Conservation (phyloP, 2,113 vertebrate species). For the Tachuris rubrigastra region DNA sequence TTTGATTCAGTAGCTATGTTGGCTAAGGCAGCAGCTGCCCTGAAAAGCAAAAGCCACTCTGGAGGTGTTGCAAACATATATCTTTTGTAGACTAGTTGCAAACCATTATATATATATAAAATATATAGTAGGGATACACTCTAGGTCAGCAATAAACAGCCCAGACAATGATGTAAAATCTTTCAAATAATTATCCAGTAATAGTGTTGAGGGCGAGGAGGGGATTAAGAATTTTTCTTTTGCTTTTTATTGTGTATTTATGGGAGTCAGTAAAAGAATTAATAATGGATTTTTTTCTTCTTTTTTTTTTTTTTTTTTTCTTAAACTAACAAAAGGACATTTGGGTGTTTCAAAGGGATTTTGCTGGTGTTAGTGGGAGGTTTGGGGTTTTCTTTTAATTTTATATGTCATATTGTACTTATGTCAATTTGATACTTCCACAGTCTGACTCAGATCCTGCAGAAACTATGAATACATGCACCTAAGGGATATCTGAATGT, state of each 20-base stretch:
- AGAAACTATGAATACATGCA: neutral
- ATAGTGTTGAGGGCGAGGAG: neutral
- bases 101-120: neutral
- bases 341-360: neutral
- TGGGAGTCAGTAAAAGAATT: neutral
- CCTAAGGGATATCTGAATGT: neutral
- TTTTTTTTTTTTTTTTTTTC: neutral
- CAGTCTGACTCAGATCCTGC: neutral
- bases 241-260: neutral
- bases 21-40: neutral
- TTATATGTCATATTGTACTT: neutral
- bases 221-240: neutral
- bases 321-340: neutral
- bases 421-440: neutral
- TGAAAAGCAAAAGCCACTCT: neutral
- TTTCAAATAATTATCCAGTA: neutral
- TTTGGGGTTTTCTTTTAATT: neutral
- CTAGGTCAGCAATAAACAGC: neutral
- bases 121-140: neutral
- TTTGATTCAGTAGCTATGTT: accelerated
- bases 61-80: neutral
- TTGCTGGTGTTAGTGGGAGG: neutral
- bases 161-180: neutral
- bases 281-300: neutral
- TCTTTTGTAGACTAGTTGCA: neutral